Base-by-base conservation (phyloP, 2,888 invertebrate species). In the Microctonus aethiopoides region DNA sequence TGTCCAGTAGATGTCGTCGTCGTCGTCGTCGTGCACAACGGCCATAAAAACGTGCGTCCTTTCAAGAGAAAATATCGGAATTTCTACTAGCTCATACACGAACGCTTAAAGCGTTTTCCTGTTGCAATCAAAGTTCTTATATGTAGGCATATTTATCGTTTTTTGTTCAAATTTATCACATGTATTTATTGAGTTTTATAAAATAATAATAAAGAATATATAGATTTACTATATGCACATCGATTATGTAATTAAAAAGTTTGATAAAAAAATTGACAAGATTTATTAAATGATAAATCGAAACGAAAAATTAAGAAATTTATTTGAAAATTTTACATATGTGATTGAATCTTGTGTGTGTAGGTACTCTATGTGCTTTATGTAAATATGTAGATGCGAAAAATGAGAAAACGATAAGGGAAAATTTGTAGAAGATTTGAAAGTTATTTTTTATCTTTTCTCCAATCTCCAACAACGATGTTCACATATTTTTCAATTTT, bases 61-160 rank as follows among this genome's bases (percentile, higher is more conserved):
- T 64, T 64, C 24, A 64, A 64, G 24, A 64, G 11, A 11, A 11
- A 54, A 62, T 65, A 59, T 69, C 59, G 32, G 41, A 59, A 51
- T 69, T 69, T 64, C 52, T 57, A 65, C 69, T 69, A n/a, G n/a
- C 65, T 34, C 39, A 36, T 41, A 11, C 26, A 20, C 4, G 16
- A 20, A 9, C 5, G 39, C 10, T 32, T 57, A 20, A 6, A 39
- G n/a, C 3, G n/a, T 39, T 39, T 3, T 13, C 39, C 11, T 13
- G 39, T 39, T 39, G 39, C 11, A 13, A 39, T 39, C 5, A 11
- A n/a, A n/a, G n/a, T n/a, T n/a, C n/a, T n/a, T n/a, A n/a, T n/a
- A n/a, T n/a, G n/a, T n/a, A n/a, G n/a, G n/a, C n/a, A n/a, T n/a
- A n/a, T n/a, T n/a, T n/a, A n/a, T n/a, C n/a, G n/a, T n/a, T n/a